These are phyloP conservation scores for Pterocles burchelli DNA, from an alignment of 2,113 vertebrate genomes.

Conservation along the genomic window DNA sequence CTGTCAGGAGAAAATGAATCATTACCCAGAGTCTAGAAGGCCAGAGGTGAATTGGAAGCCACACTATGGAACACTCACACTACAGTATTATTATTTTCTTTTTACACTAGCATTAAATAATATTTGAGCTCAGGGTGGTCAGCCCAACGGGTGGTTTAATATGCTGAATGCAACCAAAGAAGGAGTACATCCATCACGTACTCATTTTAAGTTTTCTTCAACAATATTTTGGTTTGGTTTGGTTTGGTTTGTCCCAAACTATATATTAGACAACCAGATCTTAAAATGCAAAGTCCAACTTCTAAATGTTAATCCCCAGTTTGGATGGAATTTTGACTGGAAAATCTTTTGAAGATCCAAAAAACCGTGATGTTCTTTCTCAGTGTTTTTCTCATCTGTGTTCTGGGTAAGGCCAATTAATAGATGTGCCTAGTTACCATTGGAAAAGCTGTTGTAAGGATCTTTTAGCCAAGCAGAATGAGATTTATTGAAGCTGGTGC, in stretches of 20 bases:
- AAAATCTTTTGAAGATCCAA: slow-evolving; percentile 3
- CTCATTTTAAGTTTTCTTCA: neutral
- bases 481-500: neutral
- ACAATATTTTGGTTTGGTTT: neutral
- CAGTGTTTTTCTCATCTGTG: neutral
- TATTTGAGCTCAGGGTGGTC: slow-evolving; percentile 55
- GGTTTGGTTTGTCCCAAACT: neutral
- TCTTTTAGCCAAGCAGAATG: neutral
- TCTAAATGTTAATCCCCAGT: neutral
- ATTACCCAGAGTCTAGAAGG: slow-evolving; percentile 70
- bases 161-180: slow-evolving; percentile 40
- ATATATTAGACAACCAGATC: neutral
- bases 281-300: neutral
- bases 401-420: neutral
- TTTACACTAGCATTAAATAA: slow-evolving; percentile 66
- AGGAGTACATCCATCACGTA: slow-evolving; percentile 30
- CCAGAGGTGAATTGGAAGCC: slow-evolving; percentile 67
- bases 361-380: neutral
- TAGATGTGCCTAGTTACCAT: neutral
- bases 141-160: slow-evolving; percentile 45
- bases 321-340: neutral
- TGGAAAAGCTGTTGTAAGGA: neutral
- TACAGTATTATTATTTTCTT: slow-evolving; percentile 70
- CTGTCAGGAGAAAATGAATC: slow-evolving; percentile 78
- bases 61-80: slow-evolving; percentile 64